phyloP scores from a whole-genome alignment of 2,888 invertebrate species.

The Diarsia dahlii region DNA sequence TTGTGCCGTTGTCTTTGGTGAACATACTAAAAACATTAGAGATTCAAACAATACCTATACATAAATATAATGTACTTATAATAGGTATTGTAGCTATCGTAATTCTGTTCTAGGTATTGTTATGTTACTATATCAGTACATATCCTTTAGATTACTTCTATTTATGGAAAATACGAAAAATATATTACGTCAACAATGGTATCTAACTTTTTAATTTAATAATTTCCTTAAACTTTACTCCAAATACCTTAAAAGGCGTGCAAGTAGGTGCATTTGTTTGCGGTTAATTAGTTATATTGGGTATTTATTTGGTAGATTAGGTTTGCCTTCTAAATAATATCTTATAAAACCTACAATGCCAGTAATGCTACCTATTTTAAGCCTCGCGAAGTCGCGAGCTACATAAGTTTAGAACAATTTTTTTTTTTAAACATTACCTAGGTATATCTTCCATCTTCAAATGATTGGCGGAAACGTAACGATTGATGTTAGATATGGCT shows the following conservation, averaged over 20 bases:
- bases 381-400: background rate
- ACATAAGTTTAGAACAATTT: background rate
- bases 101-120: no score
- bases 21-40: background rate
- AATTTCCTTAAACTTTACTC: no score
- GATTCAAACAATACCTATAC: constrained; percentile 2
- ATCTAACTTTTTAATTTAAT: no score
- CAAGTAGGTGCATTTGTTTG: no score
- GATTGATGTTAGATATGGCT: background rate
- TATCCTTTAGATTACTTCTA: background rate
- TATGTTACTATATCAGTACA: no score
- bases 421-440: background rate
- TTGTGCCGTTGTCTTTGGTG: no score
- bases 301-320: no score
- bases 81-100: background rate
- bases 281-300: no score
- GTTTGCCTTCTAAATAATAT: no score
- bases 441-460: background rate
- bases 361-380: no score
- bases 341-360: no score
- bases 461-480: background rate
- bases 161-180: background rate
- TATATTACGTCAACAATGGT: background rate
- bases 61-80: background rate
- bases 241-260: no score